Evolutionary conservation across 2,888 invertebrate genomes (phyloP).

Genomic region (Sarcophaga carnaria): DNA sequence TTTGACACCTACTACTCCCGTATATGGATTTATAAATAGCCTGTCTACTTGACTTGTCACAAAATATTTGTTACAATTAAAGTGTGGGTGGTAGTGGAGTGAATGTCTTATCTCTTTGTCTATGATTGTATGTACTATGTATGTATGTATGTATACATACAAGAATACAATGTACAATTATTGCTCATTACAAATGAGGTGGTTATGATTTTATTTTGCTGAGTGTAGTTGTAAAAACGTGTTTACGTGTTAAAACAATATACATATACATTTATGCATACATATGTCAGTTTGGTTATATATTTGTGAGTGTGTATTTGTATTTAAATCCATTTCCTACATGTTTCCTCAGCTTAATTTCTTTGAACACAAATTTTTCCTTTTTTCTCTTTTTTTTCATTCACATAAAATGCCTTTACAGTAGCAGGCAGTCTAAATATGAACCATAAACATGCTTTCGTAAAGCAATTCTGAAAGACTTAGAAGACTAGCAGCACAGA

Average conservation of each 20-base stretch:
- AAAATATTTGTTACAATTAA: slow-evolving; percentile 7
- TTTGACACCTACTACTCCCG: neutral
- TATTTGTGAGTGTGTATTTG: neutral
- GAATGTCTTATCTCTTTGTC: neutral
- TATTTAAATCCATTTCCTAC: neutral
- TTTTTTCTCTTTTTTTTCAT: too few species aligned
- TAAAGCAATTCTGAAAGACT: too few species aligned
- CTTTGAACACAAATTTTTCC: too few species aligned
- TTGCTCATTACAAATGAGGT: neutral
- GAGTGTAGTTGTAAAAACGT: too few species aligned
- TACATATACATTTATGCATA: neutral
- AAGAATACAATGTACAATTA: neutral
- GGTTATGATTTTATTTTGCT: too few species aligned
- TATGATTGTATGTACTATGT: neutral
- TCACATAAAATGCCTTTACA: too few species aligned
- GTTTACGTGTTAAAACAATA: too few species aligned
- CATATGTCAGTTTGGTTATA: neutral
- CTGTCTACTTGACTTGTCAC: slow-evolving; percentile 14
- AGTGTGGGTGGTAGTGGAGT: neutral
- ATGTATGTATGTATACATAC: neutral
- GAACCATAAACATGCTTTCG: too few species aligned
- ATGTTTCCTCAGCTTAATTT: too few species aligned
- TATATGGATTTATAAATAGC: neutral
- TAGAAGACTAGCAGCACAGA: too few species aligned
- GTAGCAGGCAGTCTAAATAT: too few species aligned